Conservation (phyloP, 2,113 vertebrate genomes). For the Thalassarche chlororhynchos region DNA sequence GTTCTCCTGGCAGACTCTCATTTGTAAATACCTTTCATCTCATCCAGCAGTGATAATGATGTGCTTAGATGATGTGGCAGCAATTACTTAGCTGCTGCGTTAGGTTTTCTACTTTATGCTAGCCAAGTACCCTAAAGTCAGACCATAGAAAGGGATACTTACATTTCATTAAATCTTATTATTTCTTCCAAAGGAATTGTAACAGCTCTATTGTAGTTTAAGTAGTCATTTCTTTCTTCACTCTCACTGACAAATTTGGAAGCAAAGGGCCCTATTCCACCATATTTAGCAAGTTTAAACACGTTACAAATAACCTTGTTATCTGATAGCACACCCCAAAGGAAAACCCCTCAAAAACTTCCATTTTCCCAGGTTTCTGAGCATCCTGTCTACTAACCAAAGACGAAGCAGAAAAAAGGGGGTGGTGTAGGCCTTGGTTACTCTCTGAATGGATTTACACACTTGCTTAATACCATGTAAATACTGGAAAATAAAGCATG, state of each 20-base stretch:
- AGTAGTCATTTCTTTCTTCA: background rate
- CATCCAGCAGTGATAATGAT: constrained; percentile 19
- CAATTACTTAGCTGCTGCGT: constrained; percentile 20
- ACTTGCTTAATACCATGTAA: background rate
- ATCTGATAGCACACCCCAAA: background rate
- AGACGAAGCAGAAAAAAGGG: background rate
- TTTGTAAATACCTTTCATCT: constrained; percentile 25
- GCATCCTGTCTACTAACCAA: background rate
- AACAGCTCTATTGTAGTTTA: background rate
- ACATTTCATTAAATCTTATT: background rate
- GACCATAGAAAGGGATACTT: background rate
- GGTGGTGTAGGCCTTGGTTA: background rate
- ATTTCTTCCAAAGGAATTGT: background rate
- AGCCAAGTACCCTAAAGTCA: background rate
- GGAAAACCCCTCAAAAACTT: background rate
- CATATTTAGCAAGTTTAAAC: background rate
- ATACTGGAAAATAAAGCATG: constrained; percentile 43
- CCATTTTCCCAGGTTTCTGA: background rate
- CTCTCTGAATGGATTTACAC: background rate
- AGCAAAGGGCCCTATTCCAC: background rate
- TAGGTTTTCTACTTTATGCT: background rate
- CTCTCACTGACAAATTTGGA: background rate
- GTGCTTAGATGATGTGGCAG: constrained; percentile 46
- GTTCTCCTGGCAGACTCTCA: constrained; percentile 37
- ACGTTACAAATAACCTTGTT: background rate